These are phyloP conservation scores for Thalassaphorura encarpata DNA, from an alignment of 1,140 invertebrate species.

Conservation along the genomic window DNA sequence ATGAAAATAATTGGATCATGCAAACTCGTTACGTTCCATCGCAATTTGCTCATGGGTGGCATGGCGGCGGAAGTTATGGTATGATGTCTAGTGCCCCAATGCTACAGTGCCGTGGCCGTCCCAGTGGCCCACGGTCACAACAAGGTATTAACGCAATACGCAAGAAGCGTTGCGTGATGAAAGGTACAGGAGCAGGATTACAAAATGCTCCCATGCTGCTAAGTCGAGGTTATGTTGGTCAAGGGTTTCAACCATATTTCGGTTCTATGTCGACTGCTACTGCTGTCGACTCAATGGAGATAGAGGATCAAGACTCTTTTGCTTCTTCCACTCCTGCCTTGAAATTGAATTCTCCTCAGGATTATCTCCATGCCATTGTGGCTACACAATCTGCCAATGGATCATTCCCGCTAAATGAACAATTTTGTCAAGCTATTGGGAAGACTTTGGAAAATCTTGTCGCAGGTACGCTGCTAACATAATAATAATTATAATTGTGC, in stretches of 20 bases:
- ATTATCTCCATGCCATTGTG: constrained; percentile 18
- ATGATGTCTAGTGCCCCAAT: neutral
- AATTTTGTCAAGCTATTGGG: constrained; percentile 11
- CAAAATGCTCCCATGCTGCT: neutral
- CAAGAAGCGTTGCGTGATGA: neutral
- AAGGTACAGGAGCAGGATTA: neutral
- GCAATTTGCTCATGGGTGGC: constrained; percentile 30
- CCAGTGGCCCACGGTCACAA: neutral
- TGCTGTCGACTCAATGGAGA: neutral
- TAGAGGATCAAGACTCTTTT: neutral
- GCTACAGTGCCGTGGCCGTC: neutral
- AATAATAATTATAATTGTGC: neutral
- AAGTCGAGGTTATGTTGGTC: neutral
- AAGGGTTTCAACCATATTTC: neutral
- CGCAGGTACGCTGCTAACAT: constrained; percentile 8
- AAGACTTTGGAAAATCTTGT: constrained; percentile 13
- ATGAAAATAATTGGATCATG: constrained; percentile 30
- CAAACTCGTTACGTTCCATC: constrained; percentile 29
- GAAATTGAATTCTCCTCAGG: neutral
- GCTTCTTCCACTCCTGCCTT: neutral
- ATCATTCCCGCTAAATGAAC: constrained; percentile 15
- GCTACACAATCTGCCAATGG: constrained; percentile 27
- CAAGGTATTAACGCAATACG: neutral
- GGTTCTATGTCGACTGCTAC: neutral
- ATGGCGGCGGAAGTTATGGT: constrained; percentile 11